phyloP scores from a whole-genome alignment of 2,113 vertebrate species.

The Gasterosteus nipponicus region DNA sequence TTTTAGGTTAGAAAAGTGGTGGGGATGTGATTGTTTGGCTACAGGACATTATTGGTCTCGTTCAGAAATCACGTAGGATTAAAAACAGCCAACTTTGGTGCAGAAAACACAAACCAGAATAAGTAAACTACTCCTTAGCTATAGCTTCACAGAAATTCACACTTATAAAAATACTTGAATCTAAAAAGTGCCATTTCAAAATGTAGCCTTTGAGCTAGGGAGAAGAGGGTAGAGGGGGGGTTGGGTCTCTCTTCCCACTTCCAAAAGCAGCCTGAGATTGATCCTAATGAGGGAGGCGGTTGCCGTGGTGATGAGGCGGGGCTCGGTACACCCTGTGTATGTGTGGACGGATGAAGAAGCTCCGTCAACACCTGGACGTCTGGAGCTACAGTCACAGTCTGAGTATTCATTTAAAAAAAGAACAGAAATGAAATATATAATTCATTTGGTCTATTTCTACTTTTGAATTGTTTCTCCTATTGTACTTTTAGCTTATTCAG shows the following conservation, averaged over 20 bases:
- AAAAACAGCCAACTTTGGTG: neutral
- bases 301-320: conserved; percentile 49
- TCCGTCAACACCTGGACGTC: conserved; percentile 57
- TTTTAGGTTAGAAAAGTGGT: conserved; percentile 3
- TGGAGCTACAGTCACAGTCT: conserved; percentile 50
- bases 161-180: neutral
- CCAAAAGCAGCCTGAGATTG: conserved; percentile 1
- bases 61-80: conserved; percentile 1
- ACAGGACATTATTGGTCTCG: conserved; percentile 12
- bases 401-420: too few relatives aligned
- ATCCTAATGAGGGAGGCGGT: conserved; percentile 23
- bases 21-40: conserved; percentile 13
- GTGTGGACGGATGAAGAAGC: conserved; percentile 53
- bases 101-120: conserved; percentile 8
- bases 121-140: neutral
- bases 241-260: neutral
- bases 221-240: neutral
- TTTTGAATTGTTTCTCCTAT: too few relatives aligned
- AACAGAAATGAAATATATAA: neutral
- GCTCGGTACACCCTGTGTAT: neutral
- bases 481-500: neutral
- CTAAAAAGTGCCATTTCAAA: neutral
- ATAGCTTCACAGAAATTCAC: neutral
- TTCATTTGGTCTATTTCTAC: neutral
- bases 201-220: neutral